Base-by-base conservation (phyloP, 2,888 invertebrate species). In the Maniola hyperantus region DNA sequence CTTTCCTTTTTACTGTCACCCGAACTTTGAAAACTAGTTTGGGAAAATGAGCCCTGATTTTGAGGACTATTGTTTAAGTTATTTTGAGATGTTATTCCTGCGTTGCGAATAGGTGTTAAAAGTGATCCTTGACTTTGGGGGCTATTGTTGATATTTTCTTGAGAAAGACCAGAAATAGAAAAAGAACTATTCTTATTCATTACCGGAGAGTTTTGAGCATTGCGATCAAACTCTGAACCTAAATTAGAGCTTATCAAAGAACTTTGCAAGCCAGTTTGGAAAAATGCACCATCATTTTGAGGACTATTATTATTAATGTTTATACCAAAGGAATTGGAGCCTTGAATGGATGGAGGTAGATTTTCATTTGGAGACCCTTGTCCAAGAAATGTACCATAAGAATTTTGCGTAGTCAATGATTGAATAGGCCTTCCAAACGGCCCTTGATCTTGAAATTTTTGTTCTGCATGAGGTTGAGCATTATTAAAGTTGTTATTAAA, bases 361-460 rank as follows among this genome's bases (percentile, higher is more conserved):
- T 46, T 36, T 11, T 26, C 33, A 39, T 46, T 53, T 39, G 34
- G 34, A 50, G 54, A 46, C 11, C 36, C 13, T 48, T 60, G 42
- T 20, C 64, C 66, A 44, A 53, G 20, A 18, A 64, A 57, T 20
- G 57, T 33, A 18, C 66, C 69, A 39, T 64, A 67, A 18, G 69
- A 68, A 65, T 55, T 71, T 48, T 66, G 66, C 53, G 62, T 68
- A 11, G 39, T 36, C 42, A 58, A 50, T 46, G 34, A 8, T 26
- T 18, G 33, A 26, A 50, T 11, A 1, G 51, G 46, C 26, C 57
- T 51, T 39, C 48, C 63, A 44, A 54, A 33, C 5, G 11, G 36
- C 10, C 48, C 65, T 59, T 61, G 60, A 48, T 51, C 51, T 59
- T 71, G 71, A 13, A 71, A 55, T 4, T 58, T 66, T 68, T 74